Evolutionary conservation across 2,797 vertebrate genomes (phyloP).

Genomic region (Hirundo rustica): DNA sequence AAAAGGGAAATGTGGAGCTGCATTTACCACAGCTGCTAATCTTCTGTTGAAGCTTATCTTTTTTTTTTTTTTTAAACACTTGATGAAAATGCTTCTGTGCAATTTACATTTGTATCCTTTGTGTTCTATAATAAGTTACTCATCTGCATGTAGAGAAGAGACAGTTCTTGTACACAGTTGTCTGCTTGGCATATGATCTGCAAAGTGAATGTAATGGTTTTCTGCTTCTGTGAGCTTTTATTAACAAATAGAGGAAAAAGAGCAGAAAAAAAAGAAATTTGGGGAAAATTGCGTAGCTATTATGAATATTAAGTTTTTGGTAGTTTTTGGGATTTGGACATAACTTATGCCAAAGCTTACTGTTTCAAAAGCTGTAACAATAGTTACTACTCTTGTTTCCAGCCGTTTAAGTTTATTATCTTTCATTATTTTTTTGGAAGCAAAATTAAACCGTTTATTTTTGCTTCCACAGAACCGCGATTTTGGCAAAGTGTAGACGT

Average conservation of each 20-base stretch:
- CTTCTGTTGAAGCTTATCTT: not conserved
- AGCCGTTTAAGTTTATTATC: constrained; percentile 19
- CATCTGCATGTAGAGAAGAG: constrained; percentile 14
- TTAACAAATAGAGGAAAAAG: not conserved
- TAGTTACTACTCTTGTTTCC: not conserved
- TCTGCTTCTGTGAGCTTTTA: not conserved
- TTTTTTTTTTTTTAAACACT: not conserved
- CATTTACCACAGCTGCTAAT: not conserved
- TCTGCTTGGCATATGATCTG: not conserved
- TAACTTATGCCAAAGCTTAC: not conserved
- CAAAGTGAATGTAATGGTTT: not conserved
- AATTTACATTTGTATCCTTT: constrained; percentile 32
- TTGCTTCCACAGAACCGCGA: not conserved
- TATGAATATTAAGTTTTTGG: not conserved
- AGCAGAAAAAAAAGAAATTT: not conserved
- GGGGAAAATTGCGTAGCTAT: not conserved
- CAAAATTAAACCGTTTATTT: constrained; percentile 50
- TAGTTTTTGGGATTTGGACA: not conserved
- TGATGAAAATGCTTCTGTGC: not conserved
- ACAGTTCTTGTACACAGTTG: not conserved
- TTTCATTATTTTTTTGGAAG: constrained; percentile 13
- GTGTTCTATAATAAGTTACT: not conserved
- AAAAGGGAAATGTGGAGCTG: not conserved
- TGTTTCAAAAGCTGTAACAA: not conserved
- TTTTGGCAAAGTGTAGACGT: not conserved